phyloP scores from a whole-genome alignment of 2,888 invertebrate genomes.

The Hyposoter didymator region DNA sequence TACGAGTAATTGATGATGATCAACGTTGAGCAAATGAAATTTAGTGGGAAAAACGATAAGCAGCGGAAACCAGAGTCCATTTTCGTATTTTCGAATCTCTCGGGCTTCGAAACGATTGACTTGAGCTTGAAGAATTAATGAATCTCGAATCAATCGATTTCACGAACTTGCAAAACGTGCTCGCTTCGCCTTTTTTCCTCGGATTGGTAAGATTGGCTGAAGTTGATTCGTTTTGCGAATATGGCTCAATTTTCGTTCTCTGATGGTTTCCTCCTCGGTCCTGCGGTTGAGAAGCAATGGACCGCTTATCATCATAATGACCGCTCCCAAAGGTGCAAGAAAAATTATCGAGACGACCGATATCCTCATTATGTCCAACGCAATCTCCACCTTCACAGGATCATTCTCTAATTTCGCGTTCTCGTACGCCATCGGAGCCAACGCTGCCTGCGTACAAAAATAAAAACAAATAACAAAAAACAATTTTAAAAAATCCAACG shows the following conservation, averaged over 20 bases:
- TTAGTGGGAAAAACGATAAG: not conserved
- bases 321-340: slow-evolving; percentile 78
- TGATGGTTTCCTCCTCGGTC: slow-evolving; percentile 67
- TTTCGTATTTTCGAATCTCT: not conserved
- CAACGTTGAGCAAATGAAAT: not conserved
- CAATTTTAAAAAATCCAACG: not conserved
- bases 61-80: not conserved
- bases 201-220: slow-evolving; percentile 60
- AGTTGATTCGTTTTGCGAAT: slow-evolving; percentile 62
- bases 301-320: slow-evolving; percentile 78
- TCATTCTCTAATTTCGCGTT: slow-evolving; percentile 70
- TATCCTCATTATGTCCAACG: slow-evolving; percentile 77
- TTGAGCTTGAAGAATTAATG: not conserved
- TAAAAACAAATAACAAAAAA: not conserved
- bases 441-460: slow-evolving; percentile 86
- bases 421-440: slow-evolving; percentile 87
- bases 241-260: slow-evolving; percentile 66
- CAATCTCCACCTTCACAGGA: slow-evolving; percentile 72
- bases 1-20: not conserved
- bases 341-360: slow-evolving; percentile 78
- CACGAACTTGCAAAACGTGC: slow-evolving; percentile 1
- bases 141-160: not conserved
- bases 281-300: slow-evolving; percentile 77
- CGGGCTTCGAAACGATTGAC: not conserved
- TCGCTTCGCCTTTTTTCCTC: not conserved